These are phyloP conservation scores for Percopsis transmontana DNA, from an alignment of 2,113 vertebrate species.

Conservation along the genomic window DNA sequence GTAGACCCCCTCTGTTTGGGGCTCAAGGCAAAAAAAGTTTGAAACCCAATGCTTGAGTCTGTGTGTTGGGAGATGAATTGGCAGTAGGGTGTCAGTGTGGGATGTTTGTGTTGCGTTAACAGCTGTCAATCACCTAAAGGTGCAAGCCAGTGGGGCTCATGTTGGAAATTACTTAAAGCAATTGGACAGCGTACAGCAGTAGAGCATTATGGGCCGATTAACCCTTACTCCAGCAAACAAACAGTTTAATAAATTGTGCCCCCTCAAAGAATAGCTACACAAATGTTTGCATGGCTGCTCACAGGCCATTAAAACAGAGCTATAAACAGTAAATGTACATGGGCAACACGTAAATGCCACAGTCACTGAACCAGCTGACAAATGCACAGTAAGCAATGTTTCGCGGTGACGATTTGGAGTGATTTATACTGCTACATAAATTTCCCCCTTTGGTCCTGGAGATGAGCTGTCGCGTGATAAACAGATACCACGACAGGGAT, in stretches of 20 bases:
- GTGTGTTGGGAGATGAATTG: no score
- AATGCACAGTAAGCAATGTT: constrained; percentile 15
- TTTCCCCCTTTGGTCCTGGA: constrained; percentile 51
- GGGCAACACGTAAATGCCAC: constrained; percentile 19
- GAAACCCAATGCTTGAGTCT: no score
- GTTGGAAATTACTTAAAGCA: constrained; percentile 79
- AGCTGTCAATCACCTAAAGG: constrained; percentile 80
- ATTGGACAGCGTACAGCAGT: constrained; percentile 66
- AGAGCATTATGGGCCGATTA: constrained; percentile 72
- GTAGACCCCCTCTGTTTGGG: no score
- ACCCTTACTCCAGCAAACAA: constrained; percentile 54
- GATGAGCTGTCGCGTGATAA: constrained; percentile 65
- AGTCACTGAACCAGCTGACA: constrained; percentile 25
- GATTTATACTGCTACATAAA: constrained; percentile 46
- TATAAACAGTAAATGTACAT: constrained; percentile 11
- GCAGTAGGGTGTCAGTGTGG: constrained; percentile 15
- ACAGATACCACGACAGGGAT: constrained; percentile 57
- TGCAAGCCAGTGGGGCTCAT: constrained; percentile 70
- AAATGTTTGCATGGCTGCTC: constrained; percentile 8
- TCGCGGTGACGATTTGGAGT: constrained; percentile 31
- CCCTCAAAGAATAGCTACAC: constrained; percentile 37
- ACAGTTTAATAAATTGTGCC: constrained; percentile 51
- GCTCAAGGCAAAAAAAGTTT: no score
- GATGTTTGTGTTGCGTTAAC: constrained; percentile 62
- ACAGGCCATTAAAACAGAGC: constrained; percentile 17